Conservation (phyloP, 2,888 invertebrate species). For the Candidula unifasciata region DNA sequence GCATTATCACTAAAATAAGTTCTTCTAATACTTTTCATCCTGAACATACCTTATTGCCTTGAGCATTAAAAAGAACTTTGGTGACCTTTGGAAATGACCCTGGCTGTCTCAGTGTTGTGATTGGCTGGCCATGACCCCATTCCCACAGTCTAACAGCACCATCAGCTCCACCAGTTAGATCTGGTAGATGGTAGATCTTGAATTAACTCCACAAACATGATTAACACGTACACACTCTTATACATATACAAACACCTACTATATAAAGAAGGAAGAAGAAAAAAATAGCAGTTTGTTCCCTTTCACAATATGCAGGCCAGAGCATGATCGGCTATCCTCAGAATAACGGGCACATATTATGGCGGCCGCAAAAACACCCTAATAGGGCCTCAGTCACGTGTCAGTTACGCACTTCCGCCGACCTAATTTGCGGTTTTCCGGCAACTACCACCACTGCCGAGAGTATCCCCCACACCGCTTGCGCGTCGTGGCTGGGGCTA, state of each 20-base stretch:
- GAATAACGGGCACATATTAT: too few relatives aligned
- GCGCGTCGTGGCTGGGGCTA: too few relatives aligned
- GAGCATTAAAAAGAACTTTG: slow-evolving; percentile 95
- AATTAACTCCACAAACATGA: slow-evolving; percentile 29
- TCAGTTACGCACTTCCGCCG: too few relatives aligned
- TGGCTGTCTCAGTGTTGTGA: slow-evolving; percentile 73
- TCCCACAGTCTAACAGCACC: slow-evolving; percentile 92
- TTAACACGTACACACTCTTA: not conserved
- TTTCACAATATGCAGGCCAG: too few relatives aligned
- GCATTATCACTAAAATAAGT: too few relatives aligned
- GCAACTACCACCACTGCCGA: too few relatives aligned
- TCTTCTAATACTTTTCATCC: not conserved
- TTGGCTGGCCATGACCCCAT: slow-evolving; percentile 88
- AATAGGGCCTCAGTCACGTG: too few relatives aligned
- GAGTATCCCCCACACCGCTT: too few relatives aligned
- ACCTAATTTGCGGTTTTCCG: too few relatives aligned
- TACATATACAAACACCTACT: not conserved
- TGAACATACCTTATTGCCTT: slow-evolving; percentile 88
- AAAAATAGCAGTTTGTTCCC: not conserved
- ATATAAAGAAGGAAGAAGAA: not conserved
- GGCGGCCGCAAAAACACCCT: too few relatives aligned
- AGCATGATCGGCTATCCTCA: too few relatives aligned
- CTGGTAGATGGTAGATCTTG: slow-evolving; percentile 82
- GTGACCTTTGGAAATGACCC: slow-evolving; percentile 84
- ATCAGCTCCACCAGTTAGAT: slow-evolving; percentile 89